Base-by-base conservation (phyloP, 2,113 vertebrate species). In the Perognathus longimembris region DNA sequence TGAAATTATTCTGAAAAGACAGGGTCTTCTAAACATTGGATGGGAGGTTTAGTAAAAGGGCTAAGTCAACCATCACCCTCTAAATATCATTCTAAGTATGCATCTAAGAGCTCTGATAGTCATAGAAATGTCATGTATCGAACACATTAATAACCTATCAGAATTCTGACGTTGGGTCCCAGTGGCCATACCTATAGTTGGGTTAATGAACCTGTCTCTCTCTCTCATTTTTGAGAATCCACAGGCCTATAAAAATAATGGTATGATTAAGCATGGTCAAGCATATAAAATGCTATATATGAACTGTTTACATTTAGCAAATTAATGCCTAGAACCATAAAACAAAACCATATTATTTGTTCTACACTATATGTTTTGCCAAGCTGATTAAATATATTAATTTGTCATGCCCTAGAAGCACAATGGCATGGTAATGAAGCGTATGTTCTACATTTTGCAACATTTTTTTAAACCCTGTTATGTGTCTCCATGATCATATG, bases 301-400 rank as follows among this genome's bases (percentile, higher is more conserved):
- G 7, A 87, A 34, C 69, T 69, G 14, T n/a, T 75, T 61, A 24
- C 32, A 61, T 80, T 80, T 73, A 74, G 38, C 45, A 90, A 71
- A 61, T 76, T 54, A 81, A 70, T 76, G 38, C 21, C 64, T 32
- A 6, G 15, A 76, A 42, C 9, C n/a, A 82, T 15, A 26, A 81
- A 81, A 26, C 18, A 75, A 12, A 71, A 38, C 11, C 12, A 3
- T 77, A 22, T 63, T 17, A n/a, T 63, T 77, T 73, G 26, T 26
- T 54, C 69, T 82, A 76, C n/a, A 28, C 3, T 76, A 38, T 50
- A 14, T 66, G 50, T 76, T 90, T 84, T 82, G 28, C 5, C 24
- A 82, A 75, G 84, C 5, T 90, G 69, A 90, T 79, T 74, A 61
- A 78, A 89, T 85, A 78, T 22, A 38, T 57, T 30, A 82, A 81